phyloP scores from a whole-genome alignment of 2,888 invertebrate species.

The Tetragonula carbonaria region DNA sequence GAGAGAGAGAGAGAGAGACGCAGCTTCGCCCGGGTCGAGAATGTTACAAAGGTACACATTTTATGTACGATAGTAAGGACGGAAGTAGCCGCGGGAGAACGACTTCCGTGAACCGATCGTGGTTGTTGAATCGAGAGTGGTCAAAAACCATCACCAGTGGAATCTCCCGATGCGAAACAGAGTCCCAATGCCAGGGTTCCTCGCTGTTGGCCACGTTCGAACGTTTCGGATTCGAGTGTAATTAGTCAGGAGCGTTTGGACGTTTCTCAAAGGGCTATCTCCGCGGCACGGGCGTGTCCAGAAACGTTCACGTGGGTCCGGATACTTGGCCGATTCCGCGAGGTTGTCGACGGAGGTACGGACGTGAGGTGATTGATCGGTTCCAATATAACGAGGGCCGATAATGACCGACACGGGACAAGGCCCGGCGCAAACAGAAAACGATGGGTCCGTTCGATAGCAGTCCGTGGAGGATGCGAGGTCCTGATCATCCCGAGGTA shows the following conservation, averaged over 20 bases:
- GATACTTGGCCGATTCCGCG: constrained; percentile 62
- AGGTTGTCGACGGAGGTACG: constrained; percentile 69
- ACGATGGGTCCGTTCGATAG: constrained; percentile 79
- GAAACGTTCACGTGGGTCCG: constrained; percentile 70
- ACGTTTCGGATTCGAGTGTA: constrained; percentile 32
- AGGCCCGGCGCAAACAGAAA: constrained; percentile 78
- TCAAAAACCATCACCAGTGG: not conserved
- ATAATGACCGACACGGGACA: constrained; percentile 83
- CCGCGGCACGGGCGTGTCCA: constrained; percentile 63
- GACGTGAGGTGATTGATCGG: constrained; percentile 82
- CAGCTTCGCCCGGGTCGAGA: constrained; percentile 4
- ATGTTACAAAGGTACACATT: not conserved
- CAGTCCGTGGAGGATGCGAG: constrained; percentile 59
- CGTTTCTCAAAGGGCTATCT: constrained; percentile 53
- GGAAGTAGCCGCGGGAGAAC: not conserved
- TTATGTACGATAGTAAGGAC: not conserved
- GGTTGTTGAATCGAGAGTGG: not conserved
- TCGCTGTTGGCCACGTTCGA: not conserved
- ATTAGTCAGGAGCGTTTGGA: constrained; percentile 59
- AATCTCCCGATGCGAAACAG: not conserved
- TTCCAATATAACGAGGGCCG: constrained; percentile 83
- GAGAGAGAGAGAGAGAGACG: too few relatives aligned
- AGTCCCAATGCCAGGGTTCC: not conserved
- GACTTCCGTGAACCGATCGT: not conserved
- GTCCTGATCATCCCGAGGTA: constrained; percentile 46